Base-by-base conservation (phyloP, 2,113 vertebrate genomes). In the Ahaetulla prasina region DNA sequence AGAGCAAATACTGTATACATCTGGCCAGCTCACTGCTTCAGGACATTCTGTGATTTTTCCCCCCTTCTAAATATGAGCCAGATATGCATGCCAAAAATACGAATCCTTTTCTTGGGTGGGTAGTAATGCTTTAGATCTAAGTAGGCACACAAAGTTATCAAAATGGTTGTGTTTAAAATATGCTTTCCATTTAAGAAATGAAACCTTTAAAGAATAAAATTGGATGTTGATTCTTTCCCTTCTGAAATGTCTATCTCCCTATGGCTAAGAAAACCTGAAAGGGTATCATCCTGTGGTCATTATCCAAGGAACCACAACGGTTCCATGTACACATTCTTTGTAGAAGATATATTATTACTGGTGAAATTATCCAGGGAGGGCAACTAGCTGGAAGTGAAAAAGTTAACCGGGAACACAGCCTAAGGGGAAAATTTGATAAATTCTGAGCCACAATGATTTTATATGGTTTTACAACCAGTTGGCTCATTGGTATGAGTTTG, bases 401-500 rank as follows among this genome's bases (percentile, higher is more conserved):
- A 60, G 74, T 92, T 89, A 92, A 89, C n/a, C 2, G 54, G 60
- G 54, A 90, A 86, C 35, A 52, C 54, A 92, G 80, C n/a, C n/a
- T 43, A 53, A 90, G 80, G 52, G 92, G 60, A 96, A 95, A 50
- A 92, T 94, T 35, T 88, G 2, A 85, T 93, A 90, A 97, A 94
- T 96, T 95, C 92, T 95, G 57, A 96, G 94, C 88, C 92, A 84
- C 6, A n/a, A 89, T 80, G 94, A 90, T 93, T 96, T 95, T 93
- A 97, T 96, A 95, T 90, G 89, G 91, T 88, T 91, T 95, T 95
- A 89, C 96, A 96, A 96, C 94, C 93, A 97, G 95, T 95, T 95
- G 89, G 74, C 88, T 97, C 92, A 96, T 97, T 96, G 94, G 92
- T 97, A 96, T 95, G 95, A 97, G 96, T 97, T 96, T 97, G 93